Evolutionary conservation across 2,888 invertebrate genomes (phyloP).

Genomic region (Tuta absoluta): DNA sequence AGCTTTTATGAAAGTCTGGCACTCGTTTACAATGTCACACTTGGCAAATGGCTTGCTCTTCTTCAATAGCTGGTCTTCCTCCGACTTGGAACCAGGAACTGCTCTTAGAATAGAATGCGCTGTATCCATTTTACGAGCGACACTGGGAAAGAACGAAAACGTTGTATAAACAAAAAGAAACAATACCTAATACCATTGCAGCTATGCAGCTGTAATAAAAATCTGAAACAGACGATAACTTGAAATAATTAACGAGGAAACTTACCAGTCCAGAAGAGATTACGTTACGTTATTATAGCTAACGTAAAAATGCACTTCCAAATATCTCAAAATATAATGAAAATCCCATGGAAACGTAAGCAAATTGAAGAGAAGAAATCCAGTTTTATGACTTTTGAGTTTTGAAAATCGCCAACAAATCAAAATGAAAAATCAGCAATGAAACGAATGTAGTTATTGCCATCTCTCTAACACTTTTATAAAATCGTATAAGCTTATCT

Average conservation of each 20-base stretch:
- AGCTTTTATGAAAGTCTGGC: constrained; percentile 68
- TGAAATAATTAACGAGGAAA: background rate
- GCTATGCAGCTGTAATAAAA: too few species aligned
- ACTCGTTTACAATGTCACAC: constrained; percentile 71
- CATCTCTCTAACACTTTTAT: constrained; percentile 1
- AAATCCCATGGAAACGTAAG: constrained; percentile 25
- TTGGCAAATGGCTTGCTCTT: constrained; percentile 50
- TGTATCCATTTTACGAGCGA: constrained; percentile 57
- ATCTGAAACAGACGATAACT: background rate
- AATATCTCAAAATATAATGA: constrained; percentile 19
- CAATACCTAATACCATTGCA: background rate
- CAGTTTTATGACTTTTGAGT: background rate
- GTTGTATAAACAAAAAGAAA: background rate
- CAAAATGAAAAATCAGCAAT: background rate
- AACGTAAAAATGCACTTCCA: constrained; percentile 16
- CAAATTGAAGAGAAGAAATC: constrained; percentile 7
- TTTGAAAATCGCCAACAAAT: background rate
- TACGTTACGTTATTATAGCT: constrained; percentile 12
- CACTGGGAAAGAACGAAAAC: constrained; percentile 28
- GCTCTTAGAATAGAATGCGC: constrained; percentile 51
- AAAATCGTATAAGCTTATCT: background rate
- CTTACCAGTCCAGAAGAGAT: background rate
- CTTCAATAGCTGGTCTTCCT: constrained; percentile 51
- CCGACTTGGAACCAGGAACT: constrained; percentile 40
- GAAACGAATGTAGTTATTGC: constrained; percentile 16